Evolutionary conservation across 37 sponge, comb jelly and placozoan species (phyloP).

Genomic region (Geodia barretti): DNA sequence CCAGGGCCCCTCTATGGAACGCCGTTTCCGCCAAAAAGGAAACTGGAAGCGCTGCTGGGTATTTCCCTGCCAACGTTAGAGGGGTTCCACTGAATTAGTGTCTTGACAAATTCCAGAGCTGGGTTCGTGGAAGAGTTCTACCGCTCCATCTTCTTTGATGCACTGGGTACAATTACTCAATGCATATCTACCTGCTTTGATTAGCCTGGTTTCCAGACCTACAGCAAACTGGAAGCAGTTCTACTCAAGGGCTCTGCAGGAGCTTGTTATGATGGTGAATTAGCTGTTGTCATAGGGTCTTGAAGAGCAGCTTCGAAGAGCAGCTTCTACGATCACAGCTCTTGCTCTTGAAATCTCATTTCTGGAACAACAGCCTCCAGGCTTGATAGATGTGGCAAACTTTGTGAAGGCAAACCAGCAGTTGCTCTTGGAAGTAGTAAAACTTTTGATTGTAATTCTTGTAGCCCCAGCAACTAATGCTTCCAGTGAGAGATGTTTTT

Average conservation of each 20-base stretch:
- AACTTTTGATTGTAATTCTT: not conserved
- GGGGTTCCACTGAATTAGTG: too few relatives aligned
- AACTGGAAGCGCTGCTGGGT: too few relatives aligned
- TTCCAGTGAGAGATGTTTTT: constrained; percentile 72
- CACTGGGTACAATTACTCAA: constrained; percentile 45
- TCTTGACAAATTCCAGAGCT: too few relatives aligned
- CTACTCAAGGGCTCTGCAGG: constrained; percentile 23
- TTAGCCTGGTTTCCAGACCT: constrained; percentile 52
- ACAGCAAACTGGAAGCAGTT: constrained; percentile 46
- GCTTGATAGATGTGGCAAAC: not conserved
- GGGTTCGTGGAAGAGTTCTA: too few relatives aligned
- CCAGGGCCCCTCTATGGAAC: too few relatives aligned
- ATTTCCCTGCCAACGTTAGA: too few relatives aligned
- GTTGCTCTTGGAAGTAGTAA: not conserved
- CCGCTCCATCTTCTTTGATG: constrained; percentile 56
- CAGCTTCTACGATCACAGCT: constrained; percentile 31
- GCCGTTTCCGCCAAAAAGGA: too few relatives aligned
- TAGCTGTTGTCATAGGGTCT: constrained; percentile 31
- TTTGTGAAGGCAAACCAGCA: not conserved
- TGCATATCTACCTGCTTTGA: constrained; percentile 37
- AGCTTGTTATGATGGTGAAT: constrained; percentile 15
- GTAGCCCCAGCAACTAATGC: constrained; percentile 57
- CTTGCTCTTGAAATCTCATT: constrained; percentile 7
- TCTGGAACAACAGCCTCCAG: constrained; percentile 6
- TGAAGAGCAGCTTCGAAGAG: too few relatives aligned